Percentiles rank a stretch among this genome's conserved stretches.
Evolutionary conservation across 2,888 invertebrate species (phyloP).

Genomic region (Clostera curtula): DNA sequence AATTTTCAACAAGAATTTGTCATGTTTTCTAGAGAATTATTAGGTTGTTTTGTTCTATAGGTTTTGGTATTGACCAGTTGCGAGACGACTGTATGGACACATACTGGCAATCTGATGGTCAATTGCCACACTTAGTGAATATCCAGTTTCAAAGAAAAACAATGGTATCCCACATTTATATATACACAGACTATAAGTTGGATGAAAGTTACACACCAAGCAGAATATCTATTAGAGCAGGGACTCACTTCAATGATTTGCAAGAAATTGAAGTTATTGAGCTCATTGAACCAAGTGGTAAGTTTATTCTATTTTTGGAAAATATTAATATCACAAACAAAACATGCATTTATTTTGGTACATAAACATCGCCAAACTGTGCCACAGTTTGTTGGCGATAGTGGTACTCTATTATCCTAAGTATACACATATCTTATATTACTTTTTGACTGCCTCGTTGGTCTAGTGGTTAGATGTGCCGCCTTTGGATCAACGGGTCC

Average conservation of each 20-base stretch:
- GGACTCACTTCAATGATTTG: slow-evolving; percentile 96
- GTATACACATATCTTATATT: no score
- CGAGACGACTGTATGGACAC: slow-evolving; percentile 97
- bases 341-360: no score
- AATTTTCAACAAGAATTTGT: background rate
- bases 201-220: slow-evolving; percentile 99
- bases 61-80: slow-evolving; percentile 98
- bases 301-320: no score
- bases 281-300: slow-evolving; percentile 91
- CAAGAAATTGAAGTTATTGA: slow-evolving; percentile 97
- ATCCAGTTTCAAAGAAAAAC: slow-evolving; percentile 97
- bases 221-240: slow-evolving; percentile 92
- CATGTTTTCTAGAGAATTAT: no score
- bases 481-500: no score
- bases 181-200: slow-evolving; percentile 97
- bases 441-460: no score
- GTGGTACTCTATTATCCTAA: no score
- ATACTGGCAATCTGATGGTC: slow-evolving; percentile 99
- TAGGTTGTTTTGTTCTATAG: slow-evolving; percentile 63
- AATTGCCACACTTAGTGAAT: slow-evolving; percentile 97
- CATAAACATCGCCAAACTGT: no score
- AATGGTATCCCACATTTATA: slow-evolving; percentile 94
- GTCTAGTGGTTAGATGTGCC: no score
- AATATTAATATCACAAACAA: background rate
- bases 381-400: no score